Evolutionary conservation across 2,797 vertebrate species (phyloP).

Genomic region (Oreortyx pictus): DNA sequence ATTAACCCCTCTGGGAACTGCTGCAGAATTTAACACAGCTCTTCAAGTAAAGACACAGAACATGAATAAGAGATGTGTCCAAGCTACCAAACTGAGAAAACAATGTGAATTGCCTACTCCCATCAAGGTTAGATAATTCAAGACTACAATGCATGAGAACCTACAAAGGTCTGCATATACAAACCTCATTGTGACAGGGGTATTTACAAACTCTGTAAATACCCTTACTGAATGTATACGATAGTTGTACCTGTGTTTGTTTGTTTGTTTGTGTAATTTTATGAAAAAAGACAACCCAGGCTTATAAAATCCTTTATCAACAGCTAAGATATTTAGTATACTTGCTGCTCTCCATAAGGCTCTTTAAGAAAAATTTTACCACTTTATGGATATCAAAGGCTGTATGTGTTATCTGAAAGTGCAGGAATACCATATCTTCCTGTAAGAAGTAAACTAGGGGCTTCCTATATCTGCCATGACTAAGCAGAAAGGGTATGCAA

Average conservation of each 20-base stretch:
- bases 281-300: background rate
- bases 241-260: background rate
- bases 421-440: background rate
- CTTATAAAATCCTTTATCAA: background rate
- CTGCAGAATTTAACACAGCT: background rate
- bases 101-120: background rate
- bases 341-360: background rate
- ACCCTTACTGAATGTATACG: background rate
- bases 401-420: background rate
- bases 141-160: background rate
- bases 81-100: background rate
- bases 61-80: background rate
- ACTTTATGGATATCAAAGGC: background rate
- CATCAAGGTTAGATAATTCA: background rate
- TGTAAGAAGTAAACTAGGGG: background rate
- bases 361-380: background rate
- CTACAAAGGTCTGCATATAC: background rate
- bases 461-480: accelerated
- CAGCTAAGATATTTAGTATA: background rate
- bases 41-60: background rate
- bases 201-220: background rate
- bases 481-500: background rate
- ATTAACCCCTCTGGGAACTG: constrained; percentile 35
- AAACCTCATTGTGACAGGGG: background rate
- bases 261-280: background rate